Conservation (phyloP, 2,888 invertebrate species). For the Galerucella calmariensis region DNA sequence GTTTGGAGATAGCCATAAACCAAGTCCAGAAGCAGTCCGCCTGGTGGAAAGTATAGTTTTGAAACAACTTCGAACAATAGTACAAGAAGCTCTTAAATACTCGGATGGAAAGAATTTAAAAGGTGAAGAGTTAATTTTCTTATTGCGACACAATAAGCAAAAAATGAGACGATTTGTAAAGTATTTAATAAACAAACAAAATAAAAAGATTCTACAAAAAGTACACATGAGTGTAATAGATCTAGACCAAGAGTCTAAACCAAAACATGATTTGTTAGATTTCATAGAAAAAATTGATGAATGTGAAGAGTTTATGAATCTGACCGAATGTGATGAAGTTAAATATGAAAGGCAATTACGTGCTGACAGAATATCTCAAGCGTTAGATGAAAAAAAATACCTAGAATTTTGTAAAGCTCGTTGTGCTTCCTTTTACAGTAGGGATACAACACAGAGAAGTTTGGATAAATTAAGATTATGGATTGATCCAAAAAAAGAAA, state of each 20-base stretch:
- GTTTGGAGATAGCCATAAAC: conserved; percentile 89
- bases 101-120: conserved; percentile 68
- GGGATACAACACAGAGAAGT: conserved; percentile 53
- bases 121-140: conserved; percentile 78
- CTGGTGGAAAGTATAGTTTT: conserved; percentile 86
- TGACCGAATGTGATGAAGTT: conserved; percentile 68
- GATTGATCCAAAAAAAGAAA: conserved; percentile 73
- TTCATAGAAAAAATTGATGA: conserved; percentile 70
- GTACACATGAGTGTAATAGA: conserved; percentile 61
- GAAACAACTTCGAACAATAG: conserved; percentile 81
- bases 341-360: conserved; percentile 71
- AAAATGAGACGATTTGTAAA: conserved; percentile 81
- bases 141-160: conserved; percentile 83
- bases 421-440: conserved; percentile 74
- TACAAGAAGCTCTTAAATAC: conserved; percentile 79
- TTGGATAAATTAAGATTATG: conserved; percentile 71
- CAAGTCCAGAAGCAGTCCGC: conserved; percentile 83
- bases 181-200: conserved; percentile 73
- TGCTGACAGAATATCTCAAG: conserved; percentile 72
- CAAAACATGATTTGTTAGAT: conserved; percentile 65
- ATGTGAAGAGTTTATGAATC: conserved; percentile 68
- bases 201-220: conserved; percentile 62
- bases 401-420: conserved; percentile 83
- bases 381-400: conserved; percentile 72
- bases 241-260: conserved; percentile 66